These are phyloP conservation scores for Petroica traversi DNA, from an alignment of 2,113 vertebrate species.

Conservation along the genomic window DNA sequence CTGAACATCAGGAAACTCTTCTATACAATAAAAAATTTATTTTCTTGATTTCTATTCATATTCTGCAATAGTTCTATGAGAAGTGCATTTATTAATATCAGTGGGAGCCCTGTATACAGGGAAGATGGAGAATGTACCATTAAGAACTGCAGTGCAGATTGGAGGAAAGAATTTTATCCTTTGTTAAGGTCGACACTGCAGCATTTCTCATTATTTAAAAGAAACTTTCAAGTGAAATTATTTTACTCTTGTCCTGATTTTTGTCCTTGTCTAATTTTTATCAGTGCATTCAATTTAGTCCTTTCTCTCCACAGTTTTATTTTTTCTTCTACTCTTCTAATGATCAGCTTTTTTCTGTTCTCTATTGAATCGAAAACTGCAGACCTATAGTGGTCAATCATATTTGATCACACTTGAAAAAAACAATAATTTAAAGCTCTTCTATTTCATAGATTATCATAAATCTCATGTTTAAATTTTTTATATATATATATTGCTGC, in stretches of 20 bases:
- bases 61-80: not conserved
- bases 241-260: not conserved
- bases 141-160: not conserved
- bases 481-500: not conserved
- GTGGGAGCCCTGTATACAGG: not conserved
- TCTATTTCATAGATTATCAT: not conserved
- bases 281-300: not conserved
- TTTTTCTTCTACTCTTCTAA: not conserved
- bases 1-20: not conserved
- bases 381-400: not conserved
- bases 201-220: not conserved
- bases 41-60: constrained; percentile 13
- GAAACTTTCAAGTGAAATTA: not conserved
- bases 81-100: not conserved
- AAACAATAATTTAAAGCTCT: not conserved
- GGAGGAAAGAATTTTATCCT: not conserved
- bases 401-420: not conserved
- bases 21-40: not conserved
- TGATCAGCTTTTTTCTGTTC: not conserved
- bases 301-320: not conserved
- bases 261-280: not conserved
- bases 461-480: not conserved
- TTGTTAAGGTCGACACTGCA: not conserved
- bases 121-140: not conserved
- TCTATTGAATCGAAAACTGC: not conserved